Base-by-base conservation (phyloP, 2,113 vertebrate genomes). In the Corythoichthys intestinalis region DNA sequence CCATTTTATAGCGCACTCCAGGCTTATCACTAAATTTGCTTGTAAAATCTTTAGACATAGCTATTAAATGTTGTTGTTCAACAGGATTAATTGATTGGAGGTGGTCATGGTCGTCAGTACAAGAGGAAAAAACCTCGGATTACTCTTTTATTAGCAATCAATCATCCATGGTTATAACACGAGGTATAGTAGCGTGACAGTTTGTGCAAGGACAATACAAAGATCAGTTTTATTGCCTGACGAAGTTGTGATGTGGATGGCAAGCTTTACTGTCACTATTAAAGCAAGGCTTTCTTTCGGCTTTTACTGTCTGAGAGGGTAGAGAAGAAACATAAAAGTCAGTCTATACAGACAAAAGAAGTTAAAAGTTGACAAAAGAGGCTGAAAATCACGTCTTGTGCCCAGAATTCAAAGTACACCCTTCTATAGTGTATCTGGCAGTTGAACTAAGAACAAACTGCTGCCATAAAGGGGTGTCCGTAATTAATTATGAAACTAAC, bases 101-200 rank as follows among this genome's bases (percentile, higher is more conserved):
- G 65, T n/a, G 6, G 54, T 12, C 6, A 37, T 70, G 60, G 52
- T 78, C 76, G 76, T 77, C 57, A 71, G 52, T 63, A 65, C 49
- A 65, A 49, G 61, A 67, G 54, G 64, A 71, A 46, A 28, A 59
- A 17, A 50, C 14, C 48, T 49, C 59, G 35, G 61, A 50, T 49
- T 50, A 78, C 66, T 11, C 28, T 75, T 68, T 67, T 70, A 75
- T 34, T 15, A 0, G 12, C 12, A 28, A 9, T 34, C 28, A 58
- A 13, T 58, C 20, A 58, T 37, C 34, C 53, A 4, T 34, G 53
- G 53, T 14, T 3, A 56, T 56, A 28, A 56, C 12, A 56, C 10
- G 7, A 34, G 58, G 8, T 49, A 69, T 53, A 20, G 12, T 2
- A 2, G 13, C 14, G 44, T 38, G 67, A 48, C 44, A 12, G 1